Evolutionary conservation across 2,113 vertebrate genomes (phyloP), one percentile per base, ranked within the genome.

Genomic region (Myrmecophaga tridactyla): DNA sequence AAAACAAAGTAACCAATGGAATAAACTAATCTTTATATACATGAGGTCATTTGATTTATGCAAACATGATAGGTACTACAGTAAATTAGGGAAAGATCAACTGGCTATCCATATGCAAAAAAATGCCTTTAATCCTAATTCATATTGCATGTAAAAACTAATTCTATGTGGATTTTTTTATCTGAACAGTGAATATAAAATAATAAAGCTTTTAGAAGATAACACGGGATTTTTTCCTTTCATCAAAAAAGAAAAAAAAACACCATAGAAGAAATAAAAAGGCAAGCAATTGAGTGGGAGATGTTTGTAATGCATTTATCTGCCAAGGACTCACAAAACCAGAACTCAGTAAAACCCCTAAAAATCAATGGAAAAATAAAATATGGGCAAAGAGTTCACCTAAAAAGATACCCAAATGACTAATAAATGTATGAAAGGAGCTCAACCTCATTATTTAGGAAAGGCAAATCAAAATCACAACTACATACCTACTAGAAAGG

Each of bases 331-430:
- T 90, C 58, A n/a, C n/a, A 83, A 18, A 90, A 82, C 7, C 46
- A 70, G 17, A 69, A 46, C 36, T 89, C 5, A 63, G 12, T 83
- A 46, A 86, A 73, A 46, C 53, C 62, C 36, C 46, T 46, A 48
- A 97, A 89, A 34, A 48, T 69, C 48, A n/a, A 70, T 31, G 41
- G 43, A 77, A 81, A 95, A 94, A 67, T 4, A 72, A 94, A 78
- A 92, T 86, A 67, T 83, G 29, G 39, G 21, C 27, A 48, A 53
- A 39, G 25, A 81, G 43, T 75, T 87, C 15, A 83, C 15, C 43
- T 81, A 63, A 76, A 13, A 43, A 14, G 51, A 56, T 75, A 82
- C 78, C 29, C 43, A 91, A 89, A 86, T 72, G 21, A 53, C 18
- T 23, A 63, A 48, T 56, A 88, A 72, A 21, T 34, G 73, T 14